Evolutionary conservation across 2,888 invertebrate genomes (phyloP), one percentile per base, ranked within the genome.

Genomic region (Andrena haemorrhoa): DNA sequence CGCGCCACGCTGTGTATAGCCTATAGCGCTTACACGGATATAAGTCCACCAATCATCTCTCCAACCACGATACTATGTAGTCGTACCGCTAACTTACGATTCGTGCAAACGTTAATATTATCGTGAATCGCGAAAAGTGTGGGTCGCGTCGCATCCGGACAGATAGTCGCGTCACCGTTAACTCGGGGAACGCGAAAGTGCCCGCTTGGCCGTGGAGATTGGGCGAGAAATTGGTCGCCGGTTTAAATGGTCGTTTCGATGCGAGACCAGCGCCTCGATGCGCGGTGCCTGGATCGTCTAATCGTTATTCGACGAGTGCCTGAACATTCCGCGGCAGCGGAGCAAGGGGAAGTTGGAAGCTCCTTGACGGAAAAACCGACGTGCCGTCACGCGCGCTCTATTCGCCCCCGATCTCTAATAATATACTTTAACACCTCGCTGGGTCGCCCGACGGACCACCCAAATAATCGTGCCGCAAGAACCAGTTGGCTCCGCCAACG

Each of bases 341-440:
- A 7, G 20, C 65, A 16, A n/a, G 23, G 68, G 33, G 69, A 60
- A 53, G 74, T 58, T 60, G 41, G 75, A 61, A 72, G 61, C 75
- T 70, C 82, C 76, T 70, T 65, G 73, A 76, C 75, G 56, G 60
- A 49, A 75, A 64, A 71, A 53, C 51, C 74, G 56, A 35, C 83
- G 70, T 86, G 69, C 83, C 74, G 49, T 86, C 77, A 85, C 85
- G 87, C 86, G 82, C 83, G 78, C 79, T 81, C 86, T 84, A 81
- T 70, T 78, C 84, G 35, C 60, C 75, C 41, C 63, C 85, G 65
- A 60, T 83, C 88, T 90, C 88, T 92, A 92, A 92, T 92, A 91
- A 92, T 92, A 92, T 90, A 91, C 84, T 86, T 90, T 90, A 91
- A 90, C 90, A 91, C 89, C 88, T 90, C 70, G 83, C 88, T 86